Evolutionary conservation across 2,888 invertebrate species (phyloP).

Genomic region (Euplagia quadripunctaria): DNA sequence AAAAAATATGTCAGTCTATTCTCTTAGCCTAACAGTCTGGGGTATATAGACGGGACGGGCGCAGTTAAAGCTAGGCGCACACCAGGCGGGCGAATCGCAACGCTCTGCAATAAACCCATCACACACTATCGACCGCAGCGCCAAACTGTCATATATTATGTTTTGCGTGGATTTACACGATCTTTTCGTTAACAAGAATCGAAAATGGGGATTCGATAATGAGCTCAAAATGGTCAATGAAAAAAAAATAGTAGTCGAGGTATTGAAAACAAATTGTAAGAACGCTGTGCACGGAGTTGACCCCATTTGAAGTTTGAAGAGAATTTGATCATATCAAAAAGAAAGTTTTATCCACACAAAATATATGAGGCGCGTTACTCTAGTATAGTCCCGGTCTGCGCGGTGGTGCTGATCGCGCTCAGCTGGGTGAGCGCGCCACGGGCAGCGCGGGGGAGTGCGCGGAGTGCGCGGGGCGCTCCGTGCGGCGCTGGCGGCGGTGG

Average conservation of each 20-base stretch:
- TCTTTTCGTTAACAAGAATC: not conserved
- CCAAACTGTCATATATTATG: conserved; percentile 18
- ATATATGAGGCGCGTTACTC: conserved; percentile 26
- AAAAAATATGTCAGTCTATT: conserved; percentile 85
- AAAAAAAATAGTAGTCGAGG: not conserved
- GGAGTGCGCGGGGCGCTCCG: conserved; percentile 59
- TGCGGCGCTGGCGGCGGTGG: conserved; percentile 82
- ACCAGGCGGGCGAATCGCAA: conserved; percentile 33
- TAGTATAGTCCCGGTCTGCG: conserved; percentile 31
- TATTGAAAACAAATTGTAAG: too few species aligned
- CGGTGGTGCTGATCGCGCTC: conserved; percentile 55
- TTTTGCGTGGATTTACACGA: conserved; percentile 18
- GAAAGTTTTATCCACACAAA: conserved; percentile 23
- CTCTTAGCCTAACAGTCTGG: conserved; percentile 83
- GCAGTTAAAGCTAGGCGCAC: conserved; percentile 49
- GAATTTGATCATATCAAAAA: not conserved
- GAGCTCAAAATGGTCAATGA: not conserved
- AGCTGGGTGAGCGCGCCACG: conserved; percentile 62
- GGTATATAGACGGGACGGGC: conserved; percentile 64
- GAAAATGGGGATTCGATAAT: not conserved
- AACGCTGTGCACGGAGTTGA: not conserved
- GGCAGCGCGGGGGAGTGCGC: conserved; percentile 37
- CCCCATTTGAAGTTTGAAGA: not conserved
- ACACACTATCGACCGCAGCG: conserved; percentile 28
- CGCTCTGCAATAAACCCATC: conserved; percentile 33